phyloP scores from a whole-genome alignment of 2,888 invertebrate species.

The Heteromurus nitidus region DNA sequence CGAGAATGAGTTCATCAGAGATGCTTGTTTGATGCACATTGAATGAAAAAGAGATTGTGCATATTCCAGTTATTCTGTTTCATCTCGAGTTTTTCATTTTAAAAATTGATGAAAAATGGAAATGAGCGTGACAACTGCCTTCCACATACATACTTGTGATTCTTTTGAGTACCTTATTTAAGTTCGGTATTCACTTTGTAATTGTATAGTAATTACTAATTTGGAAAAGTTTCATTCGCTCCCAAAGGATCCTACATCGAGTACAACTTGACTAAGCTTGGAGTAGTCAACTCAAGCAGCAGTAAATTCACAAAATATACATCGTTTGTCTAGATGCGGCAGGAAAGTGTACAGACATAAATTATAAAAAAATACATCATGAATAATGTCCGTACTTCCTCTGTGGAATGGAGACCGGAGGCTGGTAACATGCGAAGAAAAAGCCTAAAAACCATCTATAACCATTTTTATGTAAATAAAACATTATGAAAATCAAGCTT shows the following conservation, averaged over 20 bases:
- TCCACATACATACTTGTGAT: background rate
- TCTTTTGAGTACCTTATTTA: background rate
- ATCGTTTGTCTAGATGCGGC: background rate
- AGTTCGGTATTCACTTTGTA: background rate
- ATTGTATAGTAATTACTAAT: slow-evolving; percentile 14
- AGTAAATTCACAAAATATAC: background rate
- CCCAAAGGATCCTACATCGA: slow-evolving; percentile 5
- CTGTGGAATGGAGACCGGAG: slow-evolving; percentile 14
- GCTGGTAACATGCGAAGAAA: slow-evolving; percentile 27
- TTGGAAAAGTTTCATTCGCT: slow-evolving; percentile 10
- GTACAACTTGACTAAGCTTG: slow-evolving; percentile 21
- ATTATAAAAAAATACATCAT: slow-evolving; percentile 24
- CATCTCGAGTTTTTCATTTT: background rate
- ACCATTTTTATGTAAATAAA: slow-evolving; percentile 46
- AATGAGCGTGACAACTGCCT: slow-evolving; percentile 25
- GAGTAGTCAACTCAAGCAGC: slow-evolving; percentile 24
- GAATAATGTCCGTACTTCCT: slow-evolving; percentile 58
- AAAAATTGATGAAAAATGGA: background rate
- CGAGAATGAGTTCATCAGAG: background rate
- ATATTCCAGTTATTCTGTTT: background rate
- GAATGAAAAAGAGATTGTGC: background rate
- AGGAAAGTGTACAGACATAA: slow-evolving; percentile 12
- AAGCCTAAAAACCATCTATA: background rate
- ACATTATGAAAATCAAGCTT: slow-evolving; percentile 45
- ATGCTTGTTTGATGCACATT: background rate